These are phyloP conservation scores for Smutsia gigantea DNA, from an alignment of 2,797 vertebrate genomes.

Conservation along the genomic window DNA sequence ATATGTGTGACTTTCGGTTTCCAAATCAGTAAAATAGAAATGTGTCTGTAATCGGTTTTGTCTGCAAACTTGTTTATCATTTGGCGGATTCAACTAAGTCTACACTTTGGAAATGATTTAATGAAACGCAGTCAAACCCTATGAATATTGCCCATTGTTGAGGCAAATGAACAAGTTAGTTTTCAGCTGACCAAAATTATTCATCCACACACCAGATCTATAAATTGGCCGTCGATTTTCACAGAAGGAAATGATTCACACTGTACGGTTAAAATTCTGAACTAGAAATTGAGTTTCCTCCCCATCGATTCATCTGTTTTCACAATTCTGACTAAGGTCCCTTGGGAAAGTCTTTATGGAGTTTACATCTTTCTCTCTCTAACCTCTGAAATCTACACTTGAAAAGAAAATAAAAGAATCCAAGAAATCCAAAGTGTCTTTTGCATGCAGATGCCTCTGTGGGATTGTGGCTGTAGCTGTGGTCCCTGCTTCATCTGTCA, in stretches of 20 bases:
- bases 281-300: conserved; percentile 6
- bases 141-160: not conserved
- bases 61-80: not conserved
- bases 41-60: not conserved
- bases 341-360: not conserved
- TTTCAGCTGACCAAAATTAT: not conserved
- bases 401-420: not conserved
- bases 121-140: not conserved
- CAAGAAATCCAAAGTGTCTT: not conserved
- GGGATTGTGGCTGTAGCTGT: not conserved
- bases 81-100: not conserved
- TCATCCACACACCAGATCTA: not conserved
- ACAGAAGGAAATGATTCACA: conserved; percentile 44
- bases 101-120: not conserved
- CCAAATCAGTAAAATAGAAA: not conserved
- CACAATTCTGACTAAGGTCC: not conserved
- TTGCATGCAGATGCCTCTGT: rapidly evolving
- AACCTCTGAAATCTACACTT: not conserved
- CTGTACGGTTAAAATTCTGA: not conserved
- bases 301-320: not conserved
- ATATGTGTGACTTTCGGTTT: not conserved
- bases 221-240: not conserved
- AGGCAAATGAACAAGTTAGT: not conserved
- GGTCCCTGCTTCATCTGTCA: not conserved
- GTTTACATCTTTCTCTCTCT: not conserved